Conservation (phyloP, 1,140 invertebrate genomes). For the Drosophila virilis region DNA sequence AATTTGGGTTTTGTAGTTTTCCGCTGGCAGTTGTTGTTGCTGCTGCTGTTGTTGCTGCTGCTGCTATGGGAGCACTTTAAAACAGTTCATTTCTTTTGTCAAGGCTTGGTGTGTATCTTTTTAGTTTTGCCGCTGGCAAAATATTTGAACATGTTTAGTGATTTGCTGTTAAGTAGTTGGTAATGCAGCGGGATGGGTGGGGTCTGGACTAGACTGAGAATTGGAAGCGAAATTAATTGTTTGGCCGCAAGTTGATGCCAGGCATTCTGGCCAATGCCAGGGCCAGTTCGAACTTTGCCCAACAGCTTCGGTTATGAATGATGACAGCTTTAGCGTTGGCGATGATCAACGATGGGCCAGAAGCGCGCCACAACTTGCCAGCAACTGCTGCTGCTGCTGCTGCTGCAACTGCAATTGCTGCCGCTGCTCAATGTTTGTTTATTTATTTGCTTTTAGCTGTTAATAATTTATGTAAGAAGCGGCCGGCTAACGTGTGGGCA, state of each 20-base stretch:
- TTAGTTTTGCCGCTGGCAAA: constrained; percentile 75
- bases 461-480: constrained; percentile 79
- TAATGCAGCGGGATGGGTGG: constrained; percentile 46
- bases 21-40: constrained; percentile 49
- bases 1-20: constrained; percentile 82
- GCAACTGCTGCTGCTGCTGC: constrained; percentile 7
- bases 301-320: constrained; percentile 49
- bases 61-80: constrained; percentile 70
- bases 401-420: constrained; percentile 18
- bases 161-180: constrained; percentile 81
- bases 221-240: constrained; percentile 32
- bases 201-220: background rate
- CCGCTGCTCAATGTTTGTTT: constrained; percentile 70
- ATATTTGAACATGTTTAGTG: constrained; percentile 82
- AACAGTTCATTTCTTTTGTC: constrained; percentile 83
- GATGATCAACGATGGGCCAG: constrained; percentile 71
- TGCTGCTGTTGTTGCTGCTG: constrained; percentile 26
- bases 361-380: constrained; percentile 13
- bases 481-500: constrained; percentile 67
- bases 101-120: constrained; percentile 64
- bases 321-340: constrained; percentile 77
- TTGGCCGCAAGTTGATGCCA: constrained; percentile 23
- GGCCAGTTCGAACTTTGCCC: constrained; percentile 54
- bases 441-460: constrained; percentile 80
- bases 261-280: constrained; percentile 55